phyloP scores from a whole-genome alignment of 1,140 invertebrate genomes.

The Zaprionus vittiger region DNA sequence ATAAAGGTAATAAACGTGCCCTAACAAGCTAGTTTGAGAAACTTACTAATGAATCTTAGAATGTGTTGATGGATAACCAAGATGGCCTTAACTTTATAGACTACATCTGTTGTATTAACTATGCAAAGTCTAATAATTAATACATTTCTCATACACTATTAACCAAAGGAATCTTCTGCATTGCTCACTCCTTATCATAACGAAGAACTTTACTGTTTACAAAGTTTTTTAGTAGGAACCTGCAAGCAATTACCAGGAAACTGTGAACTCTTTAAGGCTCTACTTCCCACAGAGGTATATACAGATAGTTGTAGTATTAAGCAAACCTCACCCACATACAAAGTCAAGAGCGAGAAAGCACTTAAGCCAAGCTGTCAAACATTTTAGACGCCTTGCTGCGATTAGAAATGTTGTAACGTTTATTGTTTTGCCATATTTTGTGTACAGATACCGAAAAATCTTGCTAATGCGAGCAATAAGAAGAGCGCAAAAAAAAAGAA shows the following conservation, averaged over 20 bases:
- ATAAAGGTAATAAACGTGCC: too few species aligned
- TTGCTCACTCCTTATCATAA: too few species aligned
- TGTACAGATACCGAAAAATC: conserved; percentile 33
- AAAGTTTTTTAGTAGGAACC: conserved; percentile 4
- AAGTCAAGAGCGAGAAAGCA: conserved; percentile 12
- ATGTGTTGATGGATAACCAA: too few species aligned
- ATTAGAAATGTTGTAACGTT: conserved; percentile 64
- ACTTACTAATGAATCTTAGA: too few species aligned
- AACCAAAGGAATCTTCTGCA: not conserved
- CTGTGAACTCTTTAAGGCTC: conserved; percentile 22
- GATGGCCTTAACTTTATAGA: too few species aligned
- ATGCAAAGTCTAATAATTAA: too few species aligned
- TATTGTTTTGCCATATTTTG: conserved; percentile 66
- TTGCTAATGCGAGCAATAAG: conserved; percentile 23
- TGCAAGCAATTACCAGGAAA: conserved; percentile 21
- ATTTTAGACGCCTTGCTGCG: conserved; percentile 47
- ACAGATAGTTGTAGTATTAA: not conserved
- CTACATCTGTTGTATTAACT: too few species aligned
- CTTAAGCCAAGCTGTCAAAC: conserved; percentile 56
- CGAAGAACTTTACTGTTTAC: too few species aligned
- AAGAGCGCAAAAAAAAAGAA: not conserved
- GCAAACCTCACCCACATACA: not conserved
- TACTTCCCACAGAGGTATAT: not conserved
- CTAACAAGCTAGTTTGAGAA: too few species aligned
- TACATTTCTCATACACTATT: too few species aligned